Base-by-base conservation (phyloP, 2,888 invertebrate genomes). In the Bombylius major region DNA sequence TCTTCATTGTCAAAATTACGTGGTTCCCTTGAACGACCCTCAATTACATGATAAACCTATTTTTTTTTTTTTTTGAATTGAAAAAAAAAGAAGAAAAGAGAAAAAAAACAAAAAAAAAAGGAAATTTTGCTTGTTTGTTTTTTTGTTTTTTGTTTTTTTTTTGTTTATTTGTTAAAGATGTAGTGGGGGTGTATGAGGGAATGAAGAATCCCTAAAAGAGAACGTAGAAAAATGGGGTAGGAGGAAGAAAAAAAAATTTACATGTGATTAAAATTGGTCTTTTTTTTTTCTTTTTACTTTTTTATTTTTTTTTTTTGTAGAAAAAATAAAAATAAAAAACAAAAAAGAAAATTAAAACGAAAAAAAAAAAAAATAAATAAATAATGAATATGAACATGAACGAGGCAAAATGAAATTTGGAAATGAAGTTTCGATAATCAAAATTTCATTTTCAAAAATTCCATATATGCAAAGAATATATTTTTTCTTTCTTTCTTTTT, bases 11-110 rank as follows among this genome's bases (percentile, higher is more conserved):
- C 87, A 67, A 86, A 86, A 67, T 87, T 88, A 60, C 84, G 78
- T 59, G 85, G 81, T 67, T 84, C 84, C 62, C 84, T 83, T 61
- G 80, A 81, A 64, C 84, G 80, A 4, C 84, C 87, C 75, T 91
- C 90, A 33, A 83, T 82, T 58, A 88, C 74, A 68, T 91, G 90
- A 69, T 89, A 90, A 3, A 91, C 85, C 83, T 88, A 70, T 36
- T 70, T 32, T 13, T 42, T 42, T n/a, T n/a, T 23, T 8, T 42
- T n/a, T 51, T 23, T 23, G 3, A 23, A 23, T 23, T 23, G 23
- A 23, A 23, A 45, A 45, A 47, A 44, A 39, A 33, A 34, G 39
- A 23, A 31, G 14, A 36, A 23, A 44, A 42, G 39, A 11, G 23
- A 23, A 33, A 45, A 9, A 42, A 42, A 42, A 50, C 13, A 39